Evolutionary conservation across 2,797 vertebrate species (phyloP).

Genomic region (Acridotheres tristis): DNA sequence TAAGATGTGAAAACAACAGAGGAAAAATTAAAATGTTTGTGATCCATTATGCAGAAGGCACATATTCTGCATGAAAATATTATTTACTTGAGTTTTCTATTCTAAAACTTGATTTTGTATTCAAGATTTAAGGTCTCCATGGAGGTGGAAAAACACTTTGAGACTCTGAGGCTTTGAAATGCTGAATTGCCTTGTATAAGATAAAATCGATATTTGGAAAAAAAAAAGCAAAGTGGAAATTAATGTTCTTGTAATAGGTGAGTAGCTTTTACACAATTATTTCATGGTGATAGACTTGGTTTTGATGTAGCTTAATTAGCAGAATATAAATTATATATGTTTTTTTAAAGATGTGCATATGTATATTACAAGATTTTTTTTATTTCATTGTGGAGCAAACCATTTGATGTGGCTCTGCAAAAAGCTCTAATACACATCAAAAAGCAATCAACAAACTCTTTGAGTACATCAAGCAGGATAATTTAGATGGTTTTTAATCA

Average conservation of each 20-base stretch:
- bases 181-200: conserved; percentile 61
- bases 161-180: conserved; percentile 56
- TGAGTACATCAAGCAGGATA: conserved; percentile 76
- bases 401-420: conserved; percentile 72
- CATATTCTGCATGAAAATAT: conserved; percentile 42
- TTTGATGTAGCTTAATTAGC: conserved; percentile 74
- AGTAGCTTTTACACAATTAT: conserved; percentile 70
- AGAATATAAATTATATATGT: conserved; percentile 74
- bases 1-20: conserved; percentile 4
- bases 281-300: conserved; percentile 63
- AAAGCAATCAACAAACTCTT: conserved; percentile 80
- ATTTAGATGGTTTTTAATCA: conserved; percentile 79
- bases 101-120: conserved; percentile 64
- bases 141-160: conserved; percentile 51
- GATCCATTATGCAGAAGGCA: conserved; percentile 24
- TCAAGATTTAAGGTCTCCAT: conserved; percentile 52
- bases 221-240: conserved; percentile 66
- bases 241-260: conserved; percentile 74
- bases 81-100: conserved; percentile 45
- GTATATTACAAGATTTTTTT: conserved; percentile 62
- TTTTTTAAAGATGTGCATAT: conserved; percentile 64
- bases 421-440: conserved; percentile 76
- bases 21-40: conserved; percentile 41
- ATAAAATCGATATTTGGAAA: conserved; percentile 51
- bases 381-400: conserved; percentile 72